phyloP scores from a whole-genome alignment of 2,113 vertebrate species.

The Taxidea taxus region DNA sequence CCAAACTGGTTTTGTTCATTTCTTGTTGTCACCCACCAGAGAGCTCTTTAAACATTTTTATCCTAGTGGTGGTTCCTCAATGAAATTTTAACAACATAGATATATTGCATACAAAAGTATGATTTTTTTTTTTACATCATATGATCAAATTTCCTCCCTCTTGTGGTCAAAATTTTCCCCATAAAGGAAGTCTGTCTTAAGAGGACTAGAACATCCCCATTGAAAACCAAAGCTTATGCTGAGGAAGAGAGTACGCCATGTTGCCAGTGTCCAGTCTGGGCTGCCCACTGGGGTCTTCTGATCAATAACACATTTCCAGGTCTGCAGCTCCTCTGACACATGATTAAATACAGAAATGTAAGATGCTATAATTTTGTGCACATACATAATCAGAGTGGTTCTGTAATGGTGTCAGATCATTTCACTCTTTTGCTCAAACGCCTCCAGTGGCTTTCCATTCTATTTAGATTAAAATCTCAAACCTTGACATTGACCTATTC shows the following conservation, averaged over 20 bases:
- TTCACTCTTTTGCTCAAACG: neutral
- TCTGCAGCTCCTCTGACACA: neutral
- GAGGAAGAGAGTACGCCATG: neutral
- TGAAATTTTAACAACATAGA: neutral
- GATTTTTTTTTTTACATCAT: neutral
- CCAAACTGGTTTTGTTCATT: neutral
- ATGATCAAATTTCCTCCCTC: neutral
- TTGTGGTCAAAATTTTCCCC: neutral
- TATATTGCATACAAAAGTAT: neutral
- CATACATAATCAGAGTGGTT: neutral
- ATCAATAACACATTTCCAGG: neutral
- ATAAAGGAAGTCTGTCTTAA: neutral
- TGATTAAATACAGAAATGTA: neutral
- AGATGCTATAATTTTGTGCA: neutral
- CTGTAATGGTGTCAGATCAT: neutral
- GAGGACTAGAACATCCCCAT: accelerated
- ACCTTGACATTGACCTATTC: accelerated
- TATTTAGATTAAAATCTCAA: neutral
- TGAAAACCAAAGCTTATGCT: neutral
- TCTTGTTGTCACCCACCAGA: neutral
- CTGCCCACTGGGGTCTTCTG: neutral
- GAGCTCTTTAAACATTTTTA: neutral
- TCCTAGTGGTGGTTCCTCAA: neutral
- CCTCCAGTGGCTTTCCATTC: neutral
- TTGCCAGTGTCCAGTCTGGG: neutral